Percentiles rank a stretch among this genome's conserved stretches.
Conservation (phyloP, 2,888 invertebrate species). For the Amblyjoppa proteus region DNA sequence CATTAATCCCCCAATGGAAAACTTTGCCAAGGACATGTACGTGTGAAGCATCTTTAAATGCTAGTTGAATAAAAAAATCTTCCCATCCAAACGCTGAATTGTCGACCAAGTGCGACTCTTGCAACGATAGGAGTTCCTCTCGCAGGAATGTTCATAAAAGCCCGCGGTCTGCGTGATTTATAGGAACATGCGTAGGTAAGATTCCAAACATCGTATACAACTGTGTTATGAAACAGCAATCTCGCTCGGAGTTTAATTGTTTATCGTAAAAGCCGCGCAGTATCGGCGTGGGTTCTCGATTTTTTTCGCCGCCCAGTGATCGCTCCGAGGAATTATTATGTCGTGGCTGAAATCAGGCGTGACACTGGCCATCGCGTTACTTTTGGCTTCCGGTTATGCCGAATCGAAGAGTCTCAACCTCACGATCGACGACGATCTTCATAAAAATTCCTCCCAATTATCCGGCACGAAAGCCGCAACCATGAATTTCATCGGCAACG, state of each 20-base stretch:
- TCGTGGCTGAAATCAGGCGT: background rate
- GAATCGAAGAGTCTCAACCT: background rate
- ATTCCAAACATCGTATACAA: background rate
- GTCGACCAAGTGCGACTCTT: no score
- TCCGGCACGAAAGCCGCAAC: background rate
- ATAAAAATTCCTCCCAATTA: background rate
- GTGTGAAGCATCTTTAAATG: no score
- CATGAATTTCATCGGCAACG: background rate
- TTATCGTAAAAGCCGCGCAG: background rate
- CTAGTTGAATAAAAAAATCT: no score
- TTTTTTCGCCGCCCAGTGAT: conserved; percentile 19
- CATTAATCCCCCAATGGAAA: no score
- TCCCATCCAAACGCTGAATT: no score
- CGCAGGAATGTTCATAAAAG: no score
- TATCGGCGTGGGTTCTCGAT: background rate
- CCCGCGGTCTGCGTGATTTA: no score
- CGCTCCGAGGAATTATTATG: conserved; percentile 12
- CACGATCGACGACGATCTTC: background rate
- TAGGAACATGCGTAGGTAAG: no score
- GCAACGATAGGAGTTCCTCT: no score
- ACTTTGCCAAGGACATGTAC: no score
- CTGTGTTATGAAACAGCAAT: background rate
- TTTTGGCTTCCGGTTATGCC: background rate
- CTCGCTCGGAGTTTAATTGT: background rate
- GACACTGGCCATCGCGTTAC: background rate